phyloP scores from a whole-genome alignment of 2,888 invertebrate genomes.

The Odiellus spinosus region DNA sequence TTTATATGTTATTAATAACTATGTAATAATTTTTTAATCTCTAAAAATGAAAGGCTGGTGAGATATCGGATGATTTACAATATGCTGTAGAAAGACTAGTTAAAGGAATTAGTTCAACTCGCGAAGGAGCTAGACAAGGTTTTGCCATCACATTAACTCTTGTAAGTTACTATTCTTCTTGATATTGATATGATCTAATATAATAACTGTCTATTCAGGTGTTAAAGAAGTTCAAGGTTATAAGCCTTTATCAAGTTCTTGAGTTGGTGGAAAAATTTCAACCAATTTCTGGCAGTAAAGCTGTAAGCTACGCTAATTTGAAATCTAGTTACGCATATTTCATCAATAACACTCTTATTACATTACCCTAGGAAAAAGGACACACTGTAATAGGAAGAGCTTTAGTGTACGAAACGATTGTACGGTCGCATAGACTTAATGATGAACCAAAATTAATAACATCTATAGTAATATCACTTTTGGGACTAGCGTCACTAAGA shows the following conservation, averaged over 20 bases:
- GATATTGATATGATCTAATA: too few species aligned
- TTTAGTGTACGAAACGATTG: slow-evolving; percentile 49
- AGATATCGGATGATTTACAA: slow-evolving; percentile 35
- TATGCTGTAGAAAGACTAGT: slow-evolving; percentile 52
- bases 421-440: slow-evolving; percentile 44
- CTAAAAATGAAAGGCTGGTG: not conserved
- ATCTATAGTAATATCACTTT: slow-evolving; percentile 34
- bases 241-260: slow-evolving; percentile 25
- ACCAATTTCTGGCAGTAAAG: not conserved
- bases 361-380: slow-evolving; percentile 60
- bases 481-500: slow-evolving; percentile 43
- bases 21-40: too few species aligned
- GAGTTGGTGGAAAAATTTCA: slow-evolving; percentile 12
- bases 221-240: slow-evolving; percentile 37
- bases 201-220: slow-evolving; percentile 23
- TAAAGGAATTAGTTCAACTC: slow-evolving; percentile 52
- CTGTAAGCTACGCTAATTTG: not conserved
- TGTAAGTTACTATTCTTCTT: too few species aligned
- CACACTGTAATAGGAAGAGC: slow-evolving; percentile 55
- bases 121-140: slow-evolving; percentile 45
- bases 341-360: too few species aligned
- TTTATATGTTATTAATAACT: too few species aligned
- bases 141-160: slow-evolving; percentile 35
- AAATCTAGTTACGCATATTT: too few species aligned
- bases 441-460: slow-evolving; percentile 33